Evolutionary conservation across 2,113 vertebrate genomes (phyloP).

Genomic region (Enhydra lutris): DNA sequence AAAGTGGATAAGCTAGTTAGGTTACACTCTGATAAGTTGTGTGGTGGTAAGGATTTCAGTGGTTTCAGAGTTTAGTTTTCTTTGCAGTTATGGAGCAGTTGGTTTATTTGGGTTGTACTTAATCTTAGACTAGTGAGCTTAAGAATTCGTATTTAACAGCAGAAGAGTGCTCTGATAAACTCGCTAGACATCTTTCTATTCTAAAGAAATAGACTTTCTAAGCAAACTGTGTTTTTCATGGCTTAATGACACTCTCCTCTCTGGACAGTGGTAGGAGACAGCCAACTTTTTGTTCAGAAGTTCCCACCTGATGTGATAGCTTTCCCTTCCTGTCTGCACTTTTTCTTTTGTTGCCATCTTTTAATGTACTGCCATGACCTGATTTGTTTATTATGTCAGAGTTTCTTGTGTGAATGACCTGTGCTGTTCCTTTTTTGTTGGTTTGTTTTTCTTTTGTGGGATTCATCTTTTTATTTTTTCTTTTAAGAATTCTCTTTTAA

Average conservation of each 20-base stretch:
- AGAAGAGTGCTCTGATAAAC: not conserved
- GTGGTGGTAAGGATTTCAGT: not conserved
- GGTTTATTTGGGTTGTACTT: not conserved
- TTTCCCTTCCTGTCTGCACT: not conserved
- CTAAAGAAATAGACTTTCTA: not conserved
- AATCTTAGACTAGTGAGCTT: not conserved
- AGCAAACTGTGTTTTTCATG: not conserved
- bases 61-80: slow-evolving; percentile 7
- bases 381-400: not conserved
- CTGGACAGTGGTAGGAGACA: not conserved
- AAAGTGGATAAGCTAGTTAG: not conserved
- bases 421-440: not conserved
- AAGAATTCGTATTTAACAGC: slow-evolving; percentile 1
- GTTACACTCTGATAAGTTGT: not conserved
- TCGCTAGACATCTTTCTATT: not conserved
- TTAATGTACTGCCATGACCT: not conserved
- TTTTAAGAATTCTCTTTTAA: not conserved
- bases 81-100: not conserved
- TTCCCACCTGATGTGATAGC: not conserved
- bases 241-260: not conserved
- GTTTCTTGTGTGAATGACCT: not conserved
- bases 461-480: slow-evolving; percentile 10
- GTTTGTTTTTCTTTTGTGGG: not conserved
- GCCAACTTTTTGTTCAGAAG: not conserved
- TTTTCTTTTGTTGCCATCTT: not conserved